These are phyloP conservation scores for Cataglyphis altisquamis DNA, from an alignment of 2,888 invertebrate genomes.

Conservation along the genomic window DNA sequence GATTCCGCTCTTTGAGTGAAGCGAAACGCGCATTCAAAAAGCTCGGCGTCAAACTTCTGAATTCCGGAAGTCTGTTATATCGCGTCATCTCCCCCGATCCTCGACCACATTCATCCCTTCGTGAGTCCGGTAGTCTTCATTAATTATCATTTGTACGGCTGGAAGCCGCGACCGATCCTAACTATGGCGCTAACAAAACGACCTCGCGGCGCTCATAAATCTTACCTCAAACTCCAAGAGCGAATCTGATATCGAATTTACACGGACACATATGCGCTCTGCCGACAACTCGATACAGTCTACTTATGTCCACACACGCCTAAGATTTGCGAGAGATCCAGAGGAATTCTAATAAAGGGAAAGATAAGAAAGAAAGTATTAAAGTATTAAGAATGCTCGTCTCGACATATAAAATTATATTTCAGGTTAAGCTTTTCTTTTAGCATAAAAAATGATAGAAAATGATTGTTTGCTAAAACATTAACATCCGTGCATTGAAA, in stretches of 20 bases:
- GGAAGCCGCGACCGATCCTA: conserved; percentile 45
- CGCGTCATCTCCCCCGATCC: not conserved
- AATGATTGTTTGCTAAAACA: not conserved
- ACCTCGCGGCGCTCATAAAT: conserved; percentile 72
- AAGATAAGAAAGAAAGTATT: conserved; percentile 10
- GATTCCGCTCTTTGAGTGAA: conserved; percentile 30
- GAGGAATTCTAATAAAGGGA: not conserved
- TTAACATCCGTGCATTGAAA: not conserved
- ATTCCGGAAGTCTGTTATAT: conserved; percentile 43
- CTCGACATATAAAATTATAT: not conserved
- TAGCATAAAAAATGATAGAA: conserved; percentile 6
- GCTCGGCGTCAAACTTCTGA: conserved; percentile 38
- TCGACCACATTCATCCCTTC: conserved; percentile 46
- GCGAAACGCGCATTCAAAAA: conserved; percentile 45
- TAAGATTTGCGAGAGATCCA: conserved; percentile 24
- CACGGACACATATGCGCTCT: conserved; percentile 59
- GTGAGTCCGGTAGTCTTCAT: conserved; percentile 54
- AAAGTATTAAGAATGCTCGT: not conserved
- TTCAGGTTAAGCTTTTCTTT: not conserved
- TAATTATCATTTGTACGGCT: conserved; percentile 69
- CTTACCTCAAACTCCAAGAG: conserved; percentile 68
- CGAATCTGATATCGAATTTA: conserved; percentile 77
- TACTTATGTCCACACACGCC: conserved; percentile 4
- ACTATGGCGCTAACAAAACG: conserved; percentile 60
- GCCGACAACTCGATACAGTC: conserved; percentile 53